Percentiles rank a stretch among this genome's conserved stretches.
Evolutionary conservation across 2,113 vertebrate species (phyloP).

Genomic region (Chloebia gouldiae): DNA sequence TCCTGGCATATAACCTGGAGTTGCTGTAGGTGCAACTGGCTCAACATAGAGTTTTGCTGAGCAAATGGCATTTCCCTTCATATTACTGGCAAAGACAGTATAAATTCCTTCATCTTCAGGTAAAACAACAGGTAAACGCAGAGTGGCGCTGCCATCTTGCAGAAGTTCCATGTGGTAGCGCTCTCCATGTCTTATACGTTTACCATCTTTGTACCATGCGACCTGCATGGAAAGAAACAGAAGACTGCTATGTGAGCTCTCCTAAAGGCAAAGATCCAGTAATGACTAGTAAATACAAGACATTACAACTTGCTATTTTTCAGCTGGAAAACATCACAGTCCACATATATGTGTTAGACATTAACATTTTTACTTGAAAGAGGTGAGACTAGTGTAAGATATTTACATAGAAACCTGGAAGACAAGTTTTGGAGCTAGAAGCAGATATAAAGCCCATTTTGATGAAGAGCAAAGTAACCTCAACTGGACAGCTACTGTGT

Average conservation of each 20-base stretch:
- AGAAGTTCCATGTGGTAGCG: slow-evolving; percentile 89
- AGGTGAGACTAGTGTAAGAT: neutral
- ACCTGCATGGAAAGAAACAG: slow-evolving; percentile 75
- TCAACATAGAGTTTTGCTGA: slow-evolving; percentile 95
- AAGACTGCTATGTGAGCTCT: neutral
- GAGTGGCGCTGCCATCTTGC: slow-evolving; percentile 89
- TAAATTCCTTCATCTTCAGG: slow-evolving; percentile 98
- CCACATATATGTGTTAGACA: neutral
- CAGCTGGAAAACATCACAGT: neutral
- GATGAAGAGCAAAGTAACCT: neutral
- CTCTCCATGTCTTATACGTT: slow-evolving; percentile 84
- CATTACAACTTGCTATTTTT: neutral
- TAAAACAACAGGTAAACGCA: slow-evolving; percentile 86
- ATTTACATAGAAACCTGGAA: neutral
- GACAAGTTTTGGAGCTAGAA: neutral
- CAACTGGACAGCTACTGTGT: neutral
- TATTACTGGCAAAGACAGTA: slow-evolving; percentile 89
- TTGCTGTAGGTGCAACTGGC: slow-evolving; percentile 79
- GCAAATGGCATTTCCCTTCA: slow-evolving; percentile 93
- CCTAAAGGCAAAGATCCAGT: neutral
- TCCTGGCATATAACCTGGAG: slow-evolving; percentile 85
- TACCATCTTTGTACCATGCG: slow-evolving; percentile 97
- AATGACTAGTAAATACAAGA: neutral
- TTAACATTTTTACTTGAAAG: neutral
- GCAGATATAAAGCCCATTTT: neutral